Evolutionary conservation across 2,113 vertebrate species (phyloP).

Genomic region (Girardinichthys multiradiatus): DNA sequence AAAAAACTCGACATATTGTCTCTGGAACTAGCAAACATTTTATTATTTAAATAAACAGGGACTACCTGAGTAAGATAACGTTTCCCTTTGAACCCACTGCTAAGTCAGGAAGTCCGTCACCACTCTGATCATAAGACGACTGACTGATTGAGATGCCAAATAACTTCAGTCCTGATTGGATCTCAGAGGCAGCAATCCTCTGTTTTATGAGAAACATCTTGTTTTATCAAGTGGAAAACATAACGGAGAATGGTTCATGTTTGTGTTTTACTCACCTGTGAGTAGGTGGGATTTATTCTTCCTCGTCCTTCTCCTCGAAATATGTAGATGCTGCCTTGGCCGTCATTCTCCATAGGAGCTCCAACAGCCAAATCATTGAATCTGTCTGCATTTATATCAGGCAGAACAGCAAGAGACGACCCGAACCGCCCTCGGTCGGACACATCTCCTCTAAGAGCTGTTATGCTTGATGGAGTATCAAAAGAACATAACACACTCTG

Average conservation of each 20-base stretch:
- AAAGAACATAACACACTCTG: constrained; percentile 48
- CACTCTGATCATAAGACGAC: constrained; percentile 66
- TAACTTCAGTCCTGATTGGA: constrained; percentile 55
- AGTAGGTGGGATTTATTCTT: constrained; percentile 51
- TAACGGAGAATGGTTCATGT: neutral
- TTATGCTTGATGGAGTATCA: constrained; percentile 1
- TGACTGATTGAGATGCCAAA: constrained; percentile 78
- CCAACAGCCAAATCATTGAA: constrained; percentile 76
- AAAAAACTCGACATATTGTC: too few species aligned
- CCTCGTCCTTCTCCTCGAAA: constrained; percentile 57
- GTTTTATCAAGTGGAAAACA: neutral
- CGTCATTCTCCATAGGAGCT: constrained; percentile 77
- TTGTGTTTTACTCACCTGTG: constrained; percentile 68
- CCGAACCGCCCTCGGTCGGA: constrained; percentile 73
- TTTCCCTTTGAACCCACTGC: constrained; percentile 77
- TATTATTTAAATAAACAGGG: too few species aligned
- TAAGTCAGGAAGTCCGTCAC: constrained; percentile 69
- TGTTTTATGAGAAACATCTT: constrained; percentile 21
- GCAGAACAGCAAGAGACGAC: constrained; percentile 72
- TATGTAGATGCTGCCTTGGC: constrained; percentile 80
- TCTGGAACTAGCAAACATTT: too few species aligned
- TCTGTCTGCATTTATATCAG: constrained; percentile 73
- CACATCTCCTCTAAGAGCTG: constrained; percentile 56
- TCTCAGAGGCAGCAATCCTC: constrained; percentile 73
- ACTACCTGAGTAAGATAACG: constrained; percentile 78